Evolutionary conservation across 2,113 vertebrate genomes (phyloP), one percentile per base, ranked within the genome.

Genomic region (Beaufortia kweichowensis): DNA sequence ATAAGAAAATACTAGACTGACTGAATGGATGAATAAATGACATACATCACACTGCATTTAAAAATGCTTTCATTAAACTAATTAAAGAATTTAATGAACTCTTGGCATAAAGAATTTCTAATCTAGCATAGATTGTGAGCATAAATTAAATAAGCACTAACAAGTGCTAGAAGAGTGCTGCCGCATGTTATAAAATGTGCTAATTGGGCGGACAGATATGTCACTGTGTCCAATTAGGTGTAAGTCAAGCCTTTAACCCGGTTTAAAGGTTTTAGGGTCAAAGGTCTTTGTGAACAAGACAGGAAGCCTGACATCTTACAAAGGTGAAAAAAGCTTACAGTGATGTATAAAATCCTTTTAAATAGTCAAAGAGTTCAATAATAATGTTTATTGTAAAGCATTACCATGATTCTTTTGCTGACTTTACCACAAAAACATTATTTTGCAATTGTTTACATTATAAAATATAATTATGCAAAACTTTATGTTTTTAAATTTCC

Each of bases 181-280:
- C 31, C 4, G 12, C 28, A 55, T 33, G 11, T 41, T 31, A 57
- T 39, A 71, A 71, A 57, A 71, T 57, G 50, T 39, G 21, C 68
- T 71, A 71, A 71, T 57, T 71, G 31, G 21, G 21, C 4, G 67
- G n/a, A 71, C 50, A 71, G 67, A 70, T 9, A 35, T 70, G 29
- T 69, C 46, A 35, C 1, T 11, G n/a, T 53, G 33, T 70, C 21
- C 67, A 70, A 4, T 39, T 71, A 57, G n/a, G 14, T 56, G 3
- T 57, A 23, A 71, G 35, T 57, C 9, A 57, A 23, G 50, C 6
- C 8, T 57, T 56, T 56, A 70, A 56, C 21, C n/a, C 39, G 39
- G 19, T 69, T 41, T 46, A 23, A 39, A 63, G 31, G 31, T 23
- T 63, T 39, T 23, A 23, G 10, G n/a, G n/a, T 31, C 29, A 61